Base-by-base conservation (phyloP, 2,888 invertebrate genomes). In the Liposcelis brunnea region DNA sequence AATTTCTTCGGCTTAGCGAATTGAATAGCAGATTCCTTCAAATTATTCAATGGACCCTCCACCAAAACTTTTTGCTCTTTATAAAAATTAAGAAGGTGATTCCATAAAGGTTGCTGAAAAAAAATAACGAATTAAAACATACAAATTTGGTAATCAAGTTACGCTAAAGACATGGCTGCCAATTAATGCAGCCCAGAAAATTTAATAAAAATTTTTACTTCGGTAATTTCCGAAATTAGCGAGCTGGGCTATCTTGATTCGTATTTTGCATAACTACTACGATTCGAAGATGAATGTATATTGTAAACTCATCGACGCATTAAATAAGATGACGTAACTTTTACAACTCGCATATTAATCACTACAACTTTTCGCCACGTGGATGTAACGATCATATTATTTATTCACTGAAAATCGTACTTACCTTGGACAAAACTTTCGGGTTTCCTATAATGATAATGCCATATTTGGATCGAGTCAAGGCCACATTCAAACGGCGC, bases 361-460 rank as follows among this genome's bases (percentile, higher is more conserved):
- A n/a, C n/a, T n/a, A n/a, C n/a, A n/a, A n/a, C n/a, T n/a, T n/a
- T n/a, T n/a, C n/a, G n/a, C n/a, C n/a, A n/a, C n/a, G n/a, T n/a
- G n/a, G n/a, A n/a, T n/a, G n/a, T n/a, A n/a, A n/a, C n/a, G n/a
- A n/a, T n/a, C n/a, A n/a, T n/a, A n/a, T n/a, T n/a, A n/a, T n/a
- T n/a, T n/a, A n/a, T n/a, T n/a, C n/a, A n/a, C n/a, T n/a, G 37
- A 36, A 36, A 7, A 4, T 11, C 31, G 6, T 34, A 47, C 56
- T 56, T 56, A 69, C 69, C 63, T 95, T 95, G 6, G 95, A 91
- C 2, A 99, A 70, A 12, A 99, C 95, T 65, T 97, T 98, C 0
- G 98, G 97, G 66, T 98, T 99, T 44, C 98, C 98, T 45, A 99
- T 93, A 50, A 99, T 90, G 52, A 99, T 95, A 37, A 95, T 83